Percentiles rank a stretch among this genome's conserved stretches.
Evolutionary conservation across 2,113 vertebrate genomes (phyloP).

Genomic region (Saccopteryx bilineata): DNA sequence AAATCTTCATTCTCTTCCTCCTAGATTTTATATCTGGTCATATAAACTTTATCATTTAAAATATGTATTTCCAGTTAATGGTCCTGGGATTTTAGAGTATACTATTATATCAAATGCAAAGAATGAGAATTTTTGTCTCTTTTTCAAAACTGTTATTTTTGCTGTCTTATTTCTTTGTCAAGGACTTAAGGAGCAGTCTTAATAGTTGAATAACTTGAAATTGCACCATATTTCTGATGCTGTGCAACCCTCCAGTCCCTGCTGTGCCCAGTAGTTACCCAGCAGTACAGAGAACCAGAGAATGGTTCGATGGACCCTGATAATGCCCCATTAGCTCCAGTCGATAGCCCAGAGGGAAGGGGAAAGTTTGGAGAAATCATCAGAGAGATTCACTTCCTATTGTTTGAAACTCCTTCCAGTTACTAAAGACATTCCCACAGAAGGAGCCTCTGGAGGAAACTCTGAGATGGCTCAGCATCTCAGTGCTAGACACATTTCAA

Average conservation of each 20-base stretch:
- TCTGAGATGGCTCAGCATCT: neutral
- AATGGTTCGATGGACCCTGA: neutral
- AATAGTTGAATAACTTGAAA: neutral
- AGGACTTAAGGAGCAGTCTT: neutral
- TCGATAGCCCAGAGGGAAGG: neutral
- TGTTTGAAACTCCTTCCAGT: neutral
- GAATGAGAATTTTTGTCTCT: neutral
- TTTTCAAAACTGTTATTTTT: neutral
- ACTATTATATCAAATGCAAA: neutral
- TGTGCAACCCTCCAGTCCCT: too few species aligned
- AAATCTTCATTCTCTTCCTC: neutral
- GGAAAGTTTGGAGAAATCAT: neutral
- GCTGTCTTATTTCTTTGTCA: neutral
- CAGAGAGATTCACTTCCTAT: neutral
- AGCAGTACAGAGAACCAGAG: neutral
- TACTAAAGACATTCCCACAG: neutral
- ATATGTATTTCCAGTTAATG: neutral
- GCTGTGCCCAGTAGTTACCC: neutral
- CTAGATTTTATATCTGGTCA: neutral
- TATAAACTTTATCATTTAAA: neutral
- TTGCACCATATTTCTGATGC: neutral
- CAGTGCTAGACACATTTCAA: neutral
- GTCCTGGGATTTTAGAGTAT: neutral
- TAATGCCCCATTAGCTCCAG: neutral
- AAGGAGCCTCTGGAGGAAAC: neutral